These are phyloP conservation scores for Pristiophorus japonicus DNA, from an alignment of 2,113 vertebrate genomes.

Conservation along the genomic window DNA sequence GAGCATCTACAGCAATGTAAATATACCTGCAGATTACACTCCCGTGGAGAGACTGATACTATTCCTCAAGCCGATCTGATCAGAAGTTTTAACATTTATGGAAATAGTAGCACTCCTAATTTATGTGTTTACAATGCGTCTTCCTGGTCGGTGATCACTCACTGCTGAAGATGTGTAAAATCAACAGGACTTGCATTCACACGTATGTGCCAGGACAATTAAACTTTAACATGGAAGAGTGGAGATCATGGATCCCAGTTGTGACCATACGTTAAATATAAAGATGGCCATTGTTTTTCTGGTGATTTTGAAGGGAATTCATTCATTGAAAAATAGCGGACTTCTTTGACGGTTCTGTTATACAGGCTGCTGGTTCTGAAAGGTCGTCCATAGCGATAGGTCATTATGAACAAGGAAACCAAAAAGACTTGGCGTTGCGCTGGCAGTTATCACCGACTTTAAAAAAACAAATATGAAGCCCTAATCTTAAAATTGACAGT, in stretches of 20 bases:
- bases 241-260: background rate
- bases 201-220: background rate
- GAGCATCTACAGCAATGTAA: background rate
- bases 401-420: background rate
- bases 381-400: background rate
- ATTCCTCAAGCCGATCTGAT: background rate
- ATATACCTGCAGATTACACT: background rate
- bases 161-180: background rate
- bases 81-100: background rate
- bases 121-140: background rate
- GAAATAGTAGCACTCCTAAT: background rate
- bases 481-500: conserved; percentile 7
- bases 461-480: background rate
- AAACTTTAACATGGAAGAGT: background rate
- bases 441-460: background rate
- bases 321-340: background rate
- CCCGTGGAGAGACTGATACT: background rate
- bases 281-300: background rate
- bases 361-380: background rate
- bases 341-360: background rate
- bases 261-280: background rate
- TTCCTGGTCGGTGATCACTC: background rate
- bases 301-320: background rate
- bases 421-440: background rate
- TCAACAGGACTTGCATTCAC: background rate